Percentiles rank a stretch among this genome's conserved stretches.
Conservation (phyloP, 2,797 vertebrate genomes). For the Labeo calbasu region DNA sequence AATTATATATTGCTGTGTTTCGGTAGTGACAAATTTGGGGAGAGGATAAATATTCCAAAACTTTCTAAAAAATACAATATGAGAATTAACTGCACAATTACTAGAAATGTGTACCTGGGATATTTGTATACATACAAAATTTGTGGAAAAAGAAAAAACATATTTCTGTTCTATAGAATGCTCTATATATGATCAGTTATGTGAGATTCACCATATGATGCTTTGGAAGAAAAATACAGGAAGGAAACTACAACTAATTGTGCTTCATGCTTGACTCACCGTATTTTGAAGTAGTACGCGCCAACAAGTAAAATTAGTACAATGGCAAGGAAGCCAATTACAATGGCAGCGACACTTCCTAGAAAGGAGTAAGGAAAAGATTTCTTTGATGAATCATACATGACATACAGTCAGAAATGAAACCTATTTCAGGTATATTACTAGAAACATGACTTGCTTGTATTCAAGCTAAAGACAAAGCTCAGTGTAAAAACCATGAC, state of each 20-base stretch:
- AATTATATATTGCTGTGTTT: too few species aligned
- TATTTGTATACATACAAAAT: too few species aligned
- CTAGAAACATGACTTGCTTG: neutral
- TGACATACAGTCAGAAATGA: neutral
- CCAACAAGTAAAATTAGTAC: slow-evolving; percentile 62
- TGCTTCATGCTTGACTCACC: slow-evolving; percentile 62
- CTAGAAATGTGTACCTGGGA: too few species aligned
- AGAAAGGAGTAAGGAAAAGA: slow-evolving; percentile 20
- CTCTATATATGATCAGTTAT: neutral
- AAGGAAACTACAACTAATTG: neutral
- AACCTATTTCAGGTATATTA: neutral
- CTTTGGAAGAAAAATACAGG: neutral
- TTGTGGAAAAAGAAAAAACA: too few species aligned
- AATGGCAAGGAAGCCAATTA: slow-evolving; percentile 55
- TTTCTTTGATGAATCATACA: neutral
- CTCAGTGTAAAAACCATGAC: too few species aligned
- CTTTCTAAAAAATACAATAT: too few species aligned
- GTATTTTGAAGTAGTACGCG: slow-evolving; percentile 66
- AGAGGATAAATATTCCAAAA: too few species aligned
- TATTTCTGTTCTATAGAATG: too few species aligned
- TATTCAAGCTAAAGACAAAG: neutral
- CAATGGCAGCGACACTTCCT: slow-evolving; percentile 67
- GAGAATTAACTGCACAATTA: too few species aligned
- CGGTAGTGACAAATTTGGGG: too few species aligned
- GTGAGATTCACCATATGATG: neutral